Base-by-base conservation (phyloP, 2,113 vertebrate species). In the Dasyprocta punctata region DNA sequence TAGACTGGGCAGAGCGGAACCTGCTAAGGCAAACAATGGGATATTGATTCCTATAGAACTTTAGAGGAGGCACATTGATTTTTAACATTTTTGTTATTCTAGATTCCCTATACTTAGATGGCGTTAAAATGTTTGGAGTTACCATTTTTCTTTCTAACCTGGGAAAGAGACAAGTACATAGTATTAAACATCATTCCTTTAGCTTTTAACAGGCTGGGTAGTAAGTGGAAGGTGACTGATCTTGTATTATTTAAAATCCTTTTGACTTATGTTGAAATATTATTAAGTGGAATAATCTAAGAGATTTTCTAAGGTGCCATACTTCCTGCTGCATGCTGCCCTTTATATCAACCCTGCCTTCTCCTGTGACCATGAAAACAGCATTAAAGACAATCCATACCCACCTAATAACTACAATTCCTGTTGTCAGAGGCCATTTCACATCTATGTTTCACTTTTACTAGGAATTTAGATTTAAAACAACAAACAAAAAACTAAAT, bases 211-310 rank as follows among this genome's bases (percentile, higher is more conserved):
- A 77, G 44, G 41, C 6, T 49, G 30, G 22, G 9, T 10, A 36
- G 28, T 22, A 2, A 22, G 19, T 12, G 28, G 19, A 47, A 12
- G 69, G 26, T 14, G 28, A 38, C 20, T 69, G 26, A 13, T 80
- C 38, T 41, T 89, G 38, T 65, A 22, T 78, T 63, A 65, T 44
- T 94, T 92, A 22, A 71, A 63, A 69, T 38, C 28, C 71, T 82
- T 73, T 80, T 63, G 8, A 86, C 78, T 92, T 80, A 60, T 77
- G 83, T 95, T 96, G 61, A 95, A 97, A 58, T 97, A 80, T 75
- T 58, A 49, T 91, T 89, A n/a, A 52, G 30, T 81, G 58, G 85
- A 89, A n/a, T 61, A 90, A 81, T 84, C 20, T 60, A 87, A 81
- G 49, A 90, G 67, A 61, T 61, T 93, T 78, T 92, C 81, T 88